phyloP scores from a whole-genome alignment of 2,113 vertebrate species.

The Fulica atra region DNA sequence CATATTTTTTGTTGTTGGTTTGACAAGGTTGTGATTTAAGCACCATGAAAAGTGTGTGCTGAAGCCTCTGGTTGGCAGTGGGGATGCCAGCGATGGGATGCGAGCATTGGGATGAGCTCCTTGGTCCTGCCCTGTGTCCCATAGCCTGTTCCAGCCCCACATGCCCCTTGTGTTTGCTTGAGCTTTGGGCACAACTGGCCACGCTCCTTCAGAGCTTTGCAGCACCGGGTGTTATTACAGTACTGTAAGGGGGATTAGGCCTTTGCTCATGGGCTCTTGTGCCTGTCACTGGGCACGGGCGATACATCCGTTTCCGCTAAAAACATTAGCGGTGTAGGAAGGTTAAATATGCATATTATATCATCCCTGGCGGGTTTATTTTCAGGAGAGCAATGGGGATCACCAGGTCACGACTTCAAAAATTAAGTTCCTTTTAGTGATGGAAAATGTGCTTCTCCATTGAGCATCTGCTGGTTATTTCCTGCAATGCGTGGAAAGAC shows the following conservation, averaged over 20 bases:
- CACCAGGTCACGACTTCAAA: constrained; percentile 10
- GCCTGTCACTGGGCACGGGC: background rate
- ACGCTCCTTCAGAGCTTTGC: accelerated
- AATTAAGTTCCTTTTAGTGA: constrained; percentile 43
- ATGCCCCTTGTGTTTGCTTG: background rate
- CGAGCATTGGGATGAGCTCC: background rate
- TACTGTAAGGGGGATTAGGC: too few species aligned
- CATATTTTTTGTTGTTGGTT: background rate
- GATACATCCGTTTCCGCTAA: constrained; percentile 4
- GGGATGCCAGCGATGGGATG: background rate
- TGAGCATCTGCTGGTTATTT: background rate
- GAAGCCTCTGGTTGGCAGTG: background rate
- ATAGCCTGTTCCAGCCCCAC: background rate
- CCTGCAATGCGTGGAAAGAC: background rate
- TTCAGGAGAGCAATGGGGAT: constrained; percentile 38
- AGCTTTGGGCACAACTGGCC: background rate
- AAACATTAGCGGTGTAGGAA: background rate
- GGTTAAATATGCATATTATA: constrained; percentile 58
- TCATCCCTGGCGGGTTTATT: constrained; percentile 59
- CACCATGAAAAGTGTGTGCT: background rate
- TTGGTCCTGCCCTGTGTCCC: accelerated
- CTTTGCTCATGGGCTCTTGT: background rate
- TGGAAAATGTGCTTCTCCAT: background rate
- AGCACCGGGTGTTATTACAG: background rate
- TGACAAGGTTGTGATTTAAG: background rate